Evolutionary conservation across 2,888 invertebrate genomes (phyloP), one percentile per base, ranked within the genome.

Genomic region (Ennomos quercinarius): DNA sequence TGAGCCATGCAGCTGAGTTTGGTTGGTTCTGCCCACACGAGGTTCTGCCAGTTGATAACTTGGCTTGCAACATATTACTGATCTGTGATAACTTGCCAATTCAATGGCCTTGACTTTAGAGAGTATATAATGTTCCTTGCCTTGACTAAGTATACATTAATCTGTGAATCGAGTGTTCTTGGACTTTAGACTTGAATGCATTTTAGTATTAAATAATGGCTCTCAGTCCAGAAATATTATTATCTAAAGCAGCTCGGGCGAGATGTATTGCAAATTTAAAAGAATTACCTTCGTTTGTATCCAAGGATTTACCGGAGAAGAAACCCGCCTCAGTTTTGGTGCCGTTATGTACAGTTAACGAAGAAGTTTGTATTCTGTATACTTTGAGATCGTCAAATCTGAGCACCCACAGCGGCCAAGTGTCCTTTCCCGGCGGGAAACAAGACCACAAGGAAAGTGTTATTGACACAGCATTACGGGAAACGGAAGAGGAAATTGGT

Each of bases 401-500:
- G 52, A 95, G 93, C 67, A 93, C 93, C 5, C 97, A 98, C 78
- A 93, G 95, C 57, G 96, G 97, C 0, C 97, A 98, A 88, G 96
- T 98, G 10, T 96, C 97, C 8, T 98, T 97, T 87, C 98, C 96
- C 54, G 98, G 96, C 65, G 98, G 97, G 0, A 96, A 95, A 89
- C 91, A 93, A 56, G 97, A 97, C 64, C 91, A 92, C 1, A 95
- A 95, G 66, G 87, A 89, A 69, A 94, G 91, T 66, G 89, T 93
- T 8, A 89, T 95, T 38, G 94, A 95, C 10, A 97, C 98, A 9
- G 98, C 98, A 0, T 73, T 98, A 0, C 91, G 98, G 51, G 98
- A 98, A 91, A 96, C 98, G 0, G 94, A 96, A 78, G 98, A 99
- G 86, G 98, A 99, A 85, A 93, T 98, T 6, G 97, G 97, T 0